Conservation (phyloP, 2,113 vertebrate species). For the Pelodiscus sinensis region DNA sequence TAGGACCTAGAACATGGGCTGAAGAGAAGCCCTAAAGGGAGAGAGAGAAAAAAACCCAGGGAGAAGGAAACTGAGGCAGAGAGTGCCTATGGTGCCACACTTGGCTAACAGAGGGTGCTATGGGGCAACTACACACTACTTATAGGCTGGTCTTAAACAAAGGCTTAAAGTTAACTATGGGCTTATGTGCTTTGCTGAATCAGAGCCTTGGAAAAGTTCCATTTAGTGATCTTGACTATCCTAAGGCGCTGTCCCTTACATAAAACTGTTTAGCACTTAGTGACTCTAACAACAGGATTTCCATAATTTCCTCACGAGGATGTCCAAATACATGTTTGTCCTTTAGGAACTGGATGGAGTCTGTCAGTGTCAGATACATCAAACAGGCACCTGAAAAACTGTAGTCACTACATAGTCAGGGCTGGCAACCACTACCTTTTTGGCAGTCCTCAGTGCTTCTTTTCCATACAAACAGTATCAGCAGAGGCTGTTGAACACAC, state of each 20-base stretch:
- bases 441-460: background rate
- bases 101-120: background rate
- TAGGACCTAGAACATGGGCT: background rate
- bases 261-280: background rate
- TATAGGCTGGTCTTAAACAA: background rate
- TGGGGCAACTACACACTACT: background rate
- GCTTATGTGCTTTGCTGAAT: background rate
- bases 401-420: background rate
- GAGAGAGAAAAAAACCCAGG: background rate
- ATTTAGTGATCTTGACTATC: background rate
- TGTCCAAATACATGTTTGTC: background rate
- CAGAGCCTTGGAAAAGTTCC: background rate
- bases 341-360: background rate
- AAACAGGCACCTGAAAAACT: background rate
- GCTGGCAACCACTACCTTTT: background rate
- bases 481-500: constrained; percentile 6
- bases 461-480: background rate
- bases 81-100: background rate
- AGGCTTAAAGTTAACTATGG: background rate
- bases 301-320: background rate
- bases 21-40: background rate
- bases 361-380: background rate
- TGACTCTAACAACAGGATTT: background rate
- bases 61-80: background rate
- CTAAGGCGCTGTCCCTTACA: background rate